These are phyloP conservation scores for Indicator indicator DNA, from an alignment of 2,113 vertebrate species.

Conservation along the genomic window DNA sequence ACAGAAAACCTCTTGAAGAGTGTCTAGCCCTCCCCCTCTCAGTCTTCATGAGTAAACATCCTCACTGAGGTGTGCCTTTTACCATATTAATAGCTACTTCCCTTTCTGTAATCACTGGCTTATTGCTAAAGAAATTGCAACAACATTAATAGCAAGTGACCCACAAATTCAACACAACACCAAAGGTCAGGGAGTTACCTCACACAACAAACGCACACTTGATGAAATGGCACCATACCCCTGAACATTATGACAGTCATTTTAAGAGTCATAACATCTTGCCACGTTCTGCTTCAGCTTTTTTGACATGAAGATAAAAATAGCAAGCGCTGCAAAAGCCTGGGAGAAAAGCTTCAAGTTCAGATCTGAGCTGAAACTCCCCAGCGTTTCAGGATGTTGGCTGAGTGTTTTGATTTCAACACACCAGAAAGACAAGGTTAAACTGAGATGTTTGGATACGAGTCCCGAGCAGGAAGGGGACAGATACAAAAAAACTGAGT, in stretches of 20 bases:
- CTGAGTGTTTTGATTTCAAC: slow-evolving; percentile 29
- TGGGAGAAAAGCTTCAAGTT: slow-evolving; percentile 51
- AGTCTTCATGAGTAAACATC: slow-evolving; percentile 42
- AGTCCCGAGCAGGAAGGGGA: slow-evolving; percentile 24
- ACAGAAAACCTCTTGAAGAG: slow-evolving; percentile 23
- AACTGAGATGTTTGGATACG: not conserved
- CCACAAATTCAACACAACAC: slow-evolving; percentile 14
- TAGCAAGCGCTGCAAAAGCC: slow-evolving; percentile 43
- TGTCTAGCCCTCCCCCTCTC: slow-evolving; percentile 2
- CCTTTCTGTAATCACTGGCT: slow-evolving; percentile 52
- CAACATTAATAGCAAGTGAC: slow-evolving; percentile 24
- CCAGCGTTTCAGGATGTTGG: not conserved
- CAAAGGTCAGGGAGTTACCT: slow-evolving; percentile 10
- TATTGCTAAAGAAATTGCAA: slow-evolving; percentile 52
- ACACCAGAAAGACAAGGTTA: slow-evolving; percentile 36
- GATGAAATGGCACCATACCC: slow-evolving; percentile 50
- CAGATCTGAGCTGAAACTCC: slow-evolving; percentile 55
- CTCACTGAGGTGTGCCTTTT: slow-evolving; percentile 57
- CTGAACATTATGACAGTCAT: slow-evolving; percentile 59
- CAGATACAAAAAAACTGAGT: not conserved
- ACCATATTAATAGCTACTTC: slow-evolving; percentile 63
- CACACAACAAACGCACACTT: slow-evolving; percentile 22
- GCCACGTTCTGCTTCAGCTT: slow-evolving; percentile 54
- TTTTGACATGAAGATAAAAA: slow-evolving; percentile 63
- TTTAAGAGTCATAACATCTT: slow-evolving; percentile 65